phyloP scores from a whole-genome alignment of 2,888 invertebrate species.

The Parthenolecanium corni region DNA sequence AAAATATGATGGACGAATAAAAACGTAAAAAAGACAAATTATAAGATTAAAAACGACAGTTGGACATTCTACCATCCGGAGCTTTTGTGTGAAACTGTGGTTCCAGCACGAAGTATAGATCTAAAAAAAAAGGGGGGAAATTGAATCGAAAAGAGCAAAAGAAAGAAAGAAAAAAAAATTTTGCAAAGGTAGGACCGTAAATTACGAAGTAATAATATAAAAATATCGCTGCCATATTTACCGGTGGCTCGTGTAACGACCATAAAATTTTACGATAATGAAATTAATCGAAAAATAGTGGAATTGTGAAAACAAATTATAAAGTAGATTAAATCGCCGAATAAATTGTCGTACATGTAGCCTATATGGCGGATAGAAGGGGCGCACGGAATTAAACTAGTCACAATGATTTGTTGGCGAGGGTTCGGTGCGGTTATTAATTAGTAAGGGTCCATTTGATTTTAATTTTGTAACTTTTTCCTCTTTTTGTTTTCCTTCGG shows the following conservation, averaged over 20 bases:
- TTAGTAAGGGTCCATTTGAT: constrained; percentile 17
- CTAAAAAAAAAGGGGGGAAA: too few species aligned
- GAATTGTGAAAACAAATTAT: constrained; percentile 6
- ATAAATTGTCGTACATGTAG: background rate
- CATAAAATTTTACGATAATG: constrained; percentile 4
- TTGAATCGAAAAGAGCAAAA: too few species aligned
- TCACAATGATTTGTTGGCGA: constrained; percentile 13
- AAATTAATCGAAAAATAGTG: constrained; percentile 4
- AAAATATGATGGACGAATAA: too few species aligned
- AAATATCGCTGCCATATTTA: background rate
- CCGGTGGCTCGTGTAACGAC: background rate
- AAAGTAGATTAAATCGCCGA: constrained; percentile 6
- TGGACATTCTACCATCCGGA: too few species aligned
- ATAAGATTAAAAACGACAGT: too few species aligned
- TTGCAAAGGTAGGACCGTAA: background rate
- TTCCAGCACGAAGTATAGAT: too few species aligned
- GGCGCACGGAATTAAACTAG: constrained; percentile 7
- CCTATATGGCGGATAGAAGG: too few species aligned
- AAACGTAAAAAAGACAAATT: too few species aligned
- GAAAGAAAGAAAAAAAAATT: too few species aligned
- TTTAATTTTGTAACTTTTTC: constrained; percentile 24
- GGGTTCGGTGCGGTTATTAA: constrained; percentile 17
- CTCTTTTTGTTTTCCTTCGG: background rate
- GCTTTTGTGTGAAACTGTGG: too few species aligned
- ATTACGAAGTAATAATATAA: background rate